Percentiles rank a stretch among this genome's conserved stretches.
phyloP scores from a whole-genome alignment of 2,888 invertebrate genomes.

The Hydraecia micacea region DNA sequence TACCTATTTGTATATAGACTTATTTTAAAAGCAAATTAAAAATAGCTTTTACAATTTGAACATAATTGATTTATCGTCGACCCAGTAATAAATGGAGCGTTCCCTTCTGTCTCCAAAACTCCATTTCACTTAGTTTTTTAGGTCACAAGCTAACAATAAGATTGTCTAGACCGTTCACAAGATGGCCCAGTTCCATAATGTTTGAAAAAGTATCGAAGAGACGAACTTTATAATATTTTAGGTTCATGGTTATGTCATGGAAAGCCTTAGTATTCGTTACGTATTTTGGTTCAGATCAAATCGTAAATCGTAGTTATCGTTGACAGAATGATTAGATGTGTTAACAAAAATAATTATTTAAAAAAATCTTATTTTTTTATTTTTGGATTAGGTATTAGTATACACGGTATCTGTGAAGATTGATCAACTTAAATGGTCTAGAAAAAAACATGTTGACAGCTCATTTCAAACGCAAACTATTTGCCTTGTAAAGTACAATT shows the following conservation, averaged over 20 bases:
- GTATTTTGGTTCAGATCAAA: neutral
- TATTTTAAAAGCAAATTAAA: neutral
- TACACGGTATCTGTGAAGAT: too few species aligned
- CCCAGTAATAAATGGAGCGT: constrained; percentile 42
- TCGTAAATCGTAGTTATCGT: neutral
- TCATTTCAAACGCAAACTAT: neutral
- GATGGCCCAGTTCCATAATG: constrained; percentile 33
- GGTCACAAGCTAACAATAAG: constrained; percentile 49
- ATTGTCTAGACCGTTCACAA: constrained; percentile 49
- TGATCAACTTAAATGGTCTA: too few species aligned
- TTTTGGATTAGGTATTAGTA: neutral
- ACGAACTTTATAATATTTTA: neutral
- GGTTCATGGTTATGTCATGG: neutral
- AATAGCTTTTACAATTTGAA: neutral
- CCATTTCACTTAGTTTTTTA: constrained; percentile 60
- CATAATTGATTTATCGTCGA: constrained; percentile 42
- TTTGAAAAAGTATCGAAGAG: constrained; percentile 15
- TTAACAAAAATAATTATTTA: neutral
- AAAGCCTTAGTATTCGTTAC: neutral
- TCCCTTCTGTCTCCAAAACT: constrained; percentile 43
- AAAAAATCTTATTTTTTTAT: neutral
- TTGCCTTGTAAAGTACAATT: neutral
- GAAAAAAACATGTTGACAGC: neutral
- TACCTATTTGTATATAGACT: too few species aligned
- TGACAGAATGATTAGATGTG: neutral